A percentile compares a stretch with the other conserved stretches of the same genome.
These are phyloP conservation scores for Carposina sasakii DNA, from an alignment of 1,140 invertebrate genomes.

Conservation along the genomic window DNA sequence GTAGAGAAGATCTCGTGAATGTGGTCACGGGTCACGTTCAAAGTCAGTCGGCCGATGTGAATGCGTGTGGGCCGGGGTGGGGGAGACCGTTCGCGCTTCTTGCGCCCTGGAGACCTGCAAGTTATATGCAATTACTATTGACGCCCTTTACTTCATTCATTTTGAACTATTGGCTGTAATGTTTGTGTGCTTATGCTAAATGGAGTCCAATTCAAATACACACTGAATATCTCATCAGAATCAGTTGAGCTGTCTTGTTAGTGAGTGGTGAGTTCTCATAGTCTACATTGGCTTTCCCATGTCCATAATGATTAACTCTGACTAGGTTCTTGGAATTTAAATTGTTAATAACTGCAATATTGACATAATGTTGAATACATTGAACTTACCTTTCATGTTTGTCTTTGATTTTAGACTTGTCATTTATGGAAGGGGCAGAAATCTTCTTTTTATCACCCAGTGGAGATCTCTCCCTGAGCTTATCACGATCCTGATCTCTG, in stretches of 20 bases:
- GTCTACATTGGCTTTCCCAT: too few relatives aligned
- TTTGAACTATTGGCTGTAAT: too few relatives aligned
- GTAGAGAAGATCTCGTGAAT: constrained; percentile 95
- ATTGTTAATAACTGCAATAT: too few relatives aligned
- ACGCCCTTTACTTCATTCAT: too few relatives aligned
- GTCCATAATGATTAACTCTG: too few relatives aligned
- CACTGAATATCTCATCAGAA: too few relatives aligned
- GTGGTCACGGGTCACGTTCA: constrained; percentile 95
- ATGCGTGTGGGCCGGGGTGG: constrained; percentile 92
- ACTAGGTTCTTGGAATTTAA: too few relatives aligned
- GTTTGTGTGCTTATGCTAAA: too few relatives aligned
- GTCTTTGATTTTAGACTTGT: constrained; percentile 73
- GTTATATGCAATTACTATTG: too few relatives aligned
- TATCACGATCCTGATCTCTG: constrained; percentile 71
- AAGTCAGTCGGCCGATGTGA: constrained; percentile 91
- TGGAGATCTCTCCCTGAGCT: constrained; percentile 67
- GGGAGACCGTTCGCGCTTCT: constrained; percentile 83
- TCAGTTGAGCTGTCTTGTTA: too few relatives aligned
- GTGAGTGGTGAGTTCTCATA: too few relatives aligned
- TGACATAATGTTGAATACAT: constrained; percentile 7
- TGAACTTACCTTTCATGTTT: constrained; percentile 56
- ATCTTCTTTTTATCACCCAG: constrained; percentile 65
- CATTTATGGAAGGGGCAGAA: constrained; percentile 57
- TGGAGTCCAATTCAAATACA: too few relatives aligned
- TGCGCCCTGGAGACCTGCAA: constrained; percentile 50